Base-by-base conservation (phyloP, 2,113 vertebrate species). In the Serilophus lunatus region DNA sequence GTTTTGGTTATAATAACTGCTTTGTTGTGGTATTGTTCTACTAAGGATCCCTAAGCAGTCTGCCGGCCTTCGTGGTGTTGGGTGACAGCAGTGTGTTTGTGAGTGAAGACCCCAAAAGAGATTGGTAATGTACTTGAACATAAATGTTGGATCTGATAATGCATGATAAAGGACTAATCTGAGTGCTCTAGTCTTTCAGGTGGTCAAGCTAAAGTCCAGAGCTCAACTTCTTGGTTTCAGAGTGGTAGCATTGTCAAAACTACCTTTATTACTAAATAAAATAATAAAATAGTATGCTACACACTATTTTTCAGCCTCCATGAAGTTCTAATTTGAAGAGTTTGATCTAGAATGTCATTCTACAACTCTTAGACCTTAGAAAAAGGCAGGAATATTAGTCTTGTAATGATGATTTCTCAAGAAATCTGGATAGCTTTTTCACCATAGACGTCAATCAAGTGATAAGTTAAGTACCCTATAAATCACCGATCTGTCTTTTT, bases 401-500 rank as follows among this genome's bases (percentile, higher is more conserved):
- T 79, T 91, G 15, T 79, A 80, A 24, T 11, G 18, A 51, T 83
- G 53, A 64, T 82, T 54, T 90, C 28, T 82, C 36, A 57, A 50
- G 47, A 49, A 88, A 82, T 22, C 33, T 54, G 80, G 22, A 9
- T 72, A 80, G 20, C 20, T 38, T 19, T 93, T 94, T 60, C 57
- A 13, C 28, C 7, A 7, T 18, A 91, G 66, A 18, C 82, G 77
- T 89, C 94, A 94, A 42, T 92, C 75, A 96, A 92, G 25, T 29
- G 12, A 61, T 72, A 86, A 75, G 22, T 26, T 82, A 79, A 92
- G 35, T 57, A 92, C 49, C 70, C 14, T 72, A 22, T 91, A 91
- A 97, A 94, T 97, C 86, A 95, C 49, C 93, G 69, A 94, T 50
- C 49, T 96, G 84, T 94, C 86, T 92, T 94, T 96, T 80, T 95